A percentile compares a stretch with the other conserved stretches of the same genome.
Evolutionary conservation across 1,140 invertebrate genomes (phyloP).

Genomic region (Adoxophyes honmai): DNA sequence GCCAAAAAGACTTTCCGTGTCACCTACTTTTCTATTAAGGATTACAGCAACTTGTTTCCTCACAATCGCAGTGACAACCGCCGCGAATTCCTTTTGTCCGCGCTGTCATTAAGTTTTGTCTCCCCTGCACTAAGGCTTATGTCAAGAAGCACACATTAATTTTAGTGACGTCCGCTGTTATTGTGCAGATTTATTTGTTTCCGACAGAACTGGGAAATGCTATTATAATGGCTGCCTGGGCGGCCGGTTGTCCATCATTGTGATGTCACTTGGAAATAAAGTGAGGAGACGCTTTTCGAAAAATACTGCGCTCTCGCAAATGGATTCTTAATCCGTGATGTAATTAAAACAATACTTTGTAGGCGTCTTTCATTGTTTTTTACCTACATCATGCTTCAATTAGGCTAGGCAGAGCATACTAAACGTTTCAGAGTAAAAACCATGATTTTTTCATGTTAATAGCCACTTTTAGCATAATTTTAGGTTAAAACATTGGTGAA

Average conservation of each 20-base stretch:
- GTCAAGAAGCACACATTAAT: conserved; percentile 56
- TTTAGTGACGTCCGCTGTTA: conserved; percentile 50
- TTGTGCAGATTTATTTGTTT: conserved; percentile 66
- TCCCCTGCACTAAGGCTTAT: conserved; percentile 53
- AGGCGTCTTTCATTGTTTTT: too few relatives aligned
- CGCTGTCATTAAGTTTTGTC: conserved; percentile 72
- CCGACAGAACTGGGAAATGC: conserved; percentile 54
- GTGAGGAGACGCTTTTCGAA: too few relatives aligned
- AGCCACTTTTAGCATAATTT: too few relatives aligned
- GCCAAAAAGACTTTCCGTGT: conserved; percentile 9
- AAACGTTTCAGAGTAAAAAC: too few relatives aligned
- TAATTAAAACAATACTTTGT: too few relatives aligned
- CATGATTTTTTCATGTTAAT: too few relatives aligned
- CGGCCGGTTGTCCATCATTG: conserved; percentile 16
- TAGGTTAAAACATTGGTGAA: too few relatives aligned
- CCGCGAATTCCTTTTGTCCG: conserved; percentile 71
- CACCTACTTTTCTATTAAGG: conserved; percentile 30
- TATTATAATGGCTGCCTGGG: conserved; percentile 50
- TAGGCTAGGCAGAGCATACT: too few relatives aligned
- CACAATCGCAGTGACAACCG: conserved; percentile 64
- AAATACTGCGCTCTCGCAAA: too few relatives aligned
- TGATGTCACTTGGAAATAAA: neutral
- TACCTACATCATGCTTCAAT: too few relatives aligned
- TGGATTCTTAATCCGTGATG: too few relatives aligned
- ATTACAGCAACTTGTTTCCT: conserved; percentile 34